phyloP scores from a whole-genome alignment of 2,888 invertebrate species.

The Ptilodon capucinus region DNA sequence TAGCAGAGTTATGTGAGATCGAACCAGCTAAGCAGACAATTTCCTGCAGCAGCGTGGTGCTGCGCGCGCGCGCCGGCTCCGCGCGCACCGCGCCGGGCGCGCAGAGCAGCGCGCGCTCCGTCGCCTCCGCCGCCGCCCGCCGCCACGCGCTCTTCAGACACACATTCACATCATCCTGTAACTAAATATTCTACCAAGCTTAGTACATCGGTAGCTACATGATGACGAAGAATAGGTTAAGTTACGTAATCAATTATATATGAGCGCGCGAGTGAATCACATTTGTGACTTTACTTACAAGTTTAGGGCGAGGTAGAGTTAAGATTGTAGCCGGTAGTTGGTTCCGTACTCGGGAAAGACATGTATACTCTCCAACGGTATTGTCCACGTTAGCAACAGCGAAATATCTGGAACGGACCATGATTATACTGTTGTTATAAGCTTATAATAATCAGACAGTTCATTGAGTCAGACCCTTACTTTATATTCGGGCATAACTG shows the following conservation, averaged over 20 bases:
- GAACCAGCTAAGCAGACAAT: conserved; percentile 16
- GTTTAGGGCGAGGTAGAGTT: neutral
- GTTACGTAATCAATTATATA: too few relatives aligned
- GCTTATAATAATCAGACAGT: neutral
- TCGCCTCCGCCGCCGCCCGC: conserved; percentile 3
- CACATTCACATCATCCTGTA: too few relatives aligned
- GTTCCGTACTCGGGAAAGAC: conserved; percentile 15
- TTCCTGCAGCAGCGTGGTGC: conserved; percentile 14
- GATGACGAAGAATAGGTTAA: too few relatives aligned
- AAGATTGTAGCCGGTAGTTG: conserved; percentile 21
- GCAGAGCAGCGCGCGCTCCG: conserved; percentile 17
- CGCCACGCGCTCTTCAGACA: neutral
- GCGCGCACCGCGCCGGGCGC: conserved; percentile 5
- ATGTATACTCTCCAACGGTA: conserved; percentile 17
- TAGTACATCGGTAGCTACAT: too few relatives aligned
- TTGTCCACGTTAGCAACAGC: conserved; percentile 15
- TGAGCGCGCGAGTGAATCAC: neutral
- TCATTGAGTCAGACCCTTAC: conserved; percentile 21
- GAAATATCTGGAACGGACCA: conserved; percentile 26
- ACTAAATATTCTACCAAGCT: too few relatives aligned
- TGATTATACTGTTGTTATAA: neutral
- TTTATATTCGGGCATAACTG: conserved; percentile 32
- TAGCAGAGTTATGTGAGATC: neutral
- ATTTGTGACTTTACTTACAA: neutral
- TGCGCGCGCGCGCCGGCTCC: neutral